Base-by-base conservation (phyloP, 2,888 invertebrate species). In the Tenthredo distinguenda region DNA sequence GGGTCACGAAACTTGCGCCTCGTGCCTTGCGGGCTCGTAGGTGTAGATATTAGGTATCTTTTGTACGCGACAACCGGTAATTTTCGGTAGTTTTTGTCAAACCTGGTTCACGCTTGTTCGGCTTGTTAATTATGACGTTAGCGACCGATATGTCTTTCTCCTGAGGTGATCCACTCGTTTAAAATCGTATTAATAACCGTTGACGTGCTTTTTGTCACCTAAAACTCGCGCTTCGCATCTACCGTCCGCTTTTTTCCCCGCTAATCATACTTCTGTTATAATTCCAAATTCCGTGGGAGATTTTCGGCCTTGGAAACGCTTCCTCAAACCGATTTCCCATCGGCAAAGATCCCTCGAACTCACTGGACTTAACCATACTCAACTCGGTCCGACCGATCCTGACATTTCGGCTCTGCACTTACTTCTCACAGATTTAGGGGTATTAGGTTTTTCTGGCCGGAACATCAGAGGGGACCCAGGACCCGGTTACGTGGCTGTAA, bases 111-210 rank as follows among this genome's bases (percentile, higher is more conserved):
- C 81, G 81, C 62, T 62, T 62, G 34, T 81, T 79, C 62, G 37
- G 31, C 21, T 65, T 65, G 68, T 85, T 76, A 68, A 85, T 85
- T 85, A 85, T 85, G 77, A 85, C 85, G 68, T 85, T 85, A 85
- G 21, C 26, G 65, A 76, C 79, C 85, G 85, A 85, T 85, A 85
- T 47, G 85, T 85, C 85, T 85, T 21, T 65, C 6, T 76, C 26
- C 34, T 9, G 9, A 15, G 37, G 62, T 21, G 34, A 81, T 81
- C 21, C 58, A 58, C 81, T 81, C 62, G 81, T 81, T 81, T 81
- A 81, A 81, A 81, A 40, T 62, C 81, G 62, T 81, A 81, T 81
- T 81, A 62, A 81, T 81, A 81, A 62, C 40, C n/a, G n/a, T n/a
- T 62, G 15, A 81, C 1, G 21, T 18, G 4, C 26, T 62, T 58